Percentiles rank a stretch among this genome's conserved stretches.
These are phyloP conservation scores for Ennomos fuscantarius DNA, from an alignment of 2,888 invertebrate species.

Conservation along the genomic window DNA sequence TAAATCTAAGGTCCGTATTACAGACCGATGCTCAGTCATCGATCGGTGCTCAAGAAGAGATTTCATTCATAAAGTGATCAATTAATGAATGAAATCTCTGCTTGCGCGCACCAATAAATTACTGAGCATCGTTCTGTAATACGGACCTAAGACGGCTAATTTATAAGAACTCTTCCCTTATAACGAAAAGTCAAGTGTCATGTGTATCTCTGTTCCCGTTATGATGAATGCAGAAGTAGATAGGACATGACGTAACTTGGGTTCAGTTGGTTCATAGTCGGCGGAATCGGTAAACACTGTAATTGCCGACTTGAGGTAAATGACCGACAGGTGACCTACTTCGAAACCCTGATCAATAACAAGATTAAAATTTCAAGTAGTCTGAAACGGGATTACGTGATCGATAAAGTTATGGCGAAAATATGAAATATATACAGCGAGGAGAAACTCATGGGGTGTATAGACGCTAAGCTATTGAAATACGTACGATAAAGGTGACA, in stretches of 20 bases:
- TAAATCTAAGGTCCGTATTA: too few relatives aligned
- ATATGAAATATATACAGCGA: neutral
- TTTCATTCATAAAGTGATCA: too few relatives aligned
- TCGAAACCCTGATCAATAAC: conserved; percentile 30
- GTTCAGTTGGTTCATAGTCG: conserved; percentile 31
- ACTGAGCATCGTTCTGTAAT: too few relatives aligned
- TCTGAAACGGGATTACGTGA: conserved; percentile 1
- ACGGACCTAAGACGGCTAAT: neutral
- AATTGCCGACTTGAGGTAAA: conserved; percentile 51
- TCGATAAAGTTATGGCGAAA: neutral
- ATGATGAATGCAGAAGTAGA: conserved; percentile 12
- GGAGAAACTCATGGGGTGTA: too few relatives aligned
- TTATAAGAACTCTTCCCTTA: neutral
- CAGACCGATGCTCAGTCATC: too few relatives aligned
- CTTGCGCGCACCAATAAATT: too few relatives aligned
- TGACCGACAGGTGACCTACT: conserved; percentile 51
- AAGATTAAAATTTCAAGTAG: conserved; percentile 16
- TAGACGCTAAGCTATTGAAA: too few relatives aligned
- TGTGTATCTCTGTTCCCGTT: conserved; percentile 6
- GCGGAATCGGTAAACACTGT: conserved; percentile 47
- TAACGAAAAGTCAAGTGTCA: neutral
- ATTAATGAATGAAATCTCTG: too few relatives aligned
- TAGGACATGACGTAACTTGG: conserved; percentile 26
- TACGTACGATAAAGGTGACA: too few relatives aligned
- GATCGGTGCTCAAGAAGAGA: too few relatives aligned